A percentile compares a stretch with the other conserved stretches of the same genome.
Conservation (phyloP, 30 jellyfish, hydroid and myxozoan genomes). For the Aurelia sp. region DNA sequence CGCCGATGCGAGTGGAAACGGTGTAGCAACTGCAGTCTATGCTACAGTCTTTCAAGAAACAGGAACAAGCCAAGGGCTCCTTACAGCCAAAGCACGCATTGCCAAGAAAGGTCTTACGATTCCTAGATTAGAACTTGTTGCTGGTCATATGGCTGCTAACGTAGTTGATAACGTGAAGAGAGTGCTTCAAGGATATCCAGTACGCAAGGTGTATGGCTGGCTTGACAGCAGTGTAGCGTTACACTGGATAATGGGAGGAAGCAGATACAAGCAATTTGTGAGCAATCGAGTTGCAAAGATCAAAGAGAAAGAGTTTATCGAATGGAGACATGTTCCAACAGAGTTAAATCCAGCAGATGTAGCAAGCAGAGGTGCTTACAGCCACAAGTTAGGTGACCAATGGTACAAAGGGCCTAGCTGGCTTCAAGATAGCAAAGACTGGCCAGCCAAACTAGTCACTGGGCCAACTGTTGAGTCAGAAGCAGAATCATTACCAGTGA, state of each 20-base stretch:
- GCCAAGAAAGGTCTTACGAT: slow-evolving; percentile 24
- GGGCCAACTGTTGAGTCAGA: too few relatives aligned
- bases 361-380: neutral
- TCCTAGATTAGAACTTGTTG: slow-evolving; percentile 21
- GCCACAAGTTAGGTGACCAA: too few relatives aligned
- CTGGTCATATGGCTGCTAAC: slow-evolving; percentile 23
- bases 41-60: slow-evolving; percentile 19
- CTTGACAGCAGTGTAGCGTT: slow-evolving; percentile 40
- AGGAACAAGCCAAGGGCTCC: neutral
- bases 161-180: slow-evolving; percentile 9
- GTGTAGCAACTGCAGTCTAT: slow-evolving; percentile 28
- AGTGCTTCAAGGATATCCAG: slow-evolving; percentile 10
- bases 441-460: neutral
- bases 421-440: too few relatives aligned
- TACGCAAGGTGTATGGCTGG: slow-evolving; percentile 23
- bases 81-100: slow-evolving; percentile 24
- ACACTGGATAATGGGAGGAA: slow-evolving; percentile 33
- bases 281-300: slow-evolving; percentile 15
- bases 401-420: too few relatives aligned
- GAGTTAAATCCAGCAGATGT: slow-evolving; percentile 28
- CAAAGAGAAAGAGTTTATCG: slow-evolving; percentile 2
- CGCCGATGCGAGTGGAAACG: slow-evolving; percentile 40
- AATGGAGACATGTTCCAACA: slow-evolving; percentile 28
- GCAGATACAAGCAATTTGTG: slow-evolving; percentile 17
- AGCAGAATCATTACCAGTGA: too few relatives aligned